Percentiles rank a stretch among this genome's conserved stretches.
Evolutionary conservation across 2,113 vertebrate genomes (phyloP).

Genomic region (Barbus barbus): DNA sequence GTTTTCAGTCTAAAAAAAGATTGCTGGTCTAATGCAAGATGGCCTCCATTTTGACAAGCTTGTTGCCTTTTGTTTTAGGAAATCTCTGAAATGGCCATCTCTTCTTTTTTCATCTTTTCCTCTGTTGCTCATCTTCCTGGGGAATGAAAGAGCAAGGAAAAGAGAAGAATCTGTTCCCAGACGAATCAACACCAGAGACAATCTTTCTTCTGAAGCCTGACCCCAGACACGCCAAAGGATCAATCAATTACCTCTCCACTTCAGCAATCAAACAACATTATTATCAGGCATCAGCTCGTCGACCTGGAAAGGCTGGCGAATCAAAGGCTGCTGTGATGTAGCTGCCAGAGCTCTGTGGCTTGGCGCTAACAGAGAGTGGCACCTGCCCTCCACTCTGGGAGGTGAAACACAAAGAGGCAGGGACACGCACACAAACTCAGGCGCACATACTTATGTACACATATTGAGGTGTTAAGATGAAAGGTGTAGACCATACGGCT

Average conservation of each 20-base stretch:
- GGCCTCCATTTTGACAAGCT: too few species aligned
- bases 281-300: slow-evolving; percentile 79
- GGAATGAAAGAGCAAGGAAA: slow-evolving; percentile 34
- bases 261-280: slow-evolving; percentile 83
- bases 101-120: not conserved
- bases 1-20: too few species aligned
- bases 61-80: not conserved
- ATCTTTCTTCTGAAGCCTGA: slow-evolving; percentile 68
- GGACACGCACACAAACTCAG: slow-evolving; percentile 13
- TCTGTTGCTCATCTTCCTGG: slow-evolving; percentile 24
- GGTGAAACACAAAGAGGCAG: slow-evolving; percentile 28
- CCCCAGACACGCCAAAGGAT: slow-evolving; percentile 70
- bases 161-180: slow-evolving; percentile 40
- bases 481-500: slow-evolving; percentile 27
- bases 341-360: slow-evolving; percentile 73
- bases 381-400: slow-evolving; percentile 67
- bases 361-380: slow-evolving; percentile 80
- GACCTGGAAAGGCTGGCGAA: slow-evolving; percentile 85
- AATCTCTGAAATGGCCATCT: slow-evolving; percentile 45
- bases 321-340: slow-evolving; percentile 73
- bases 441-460: not conserved
- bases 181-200: slow-evolving; percentile 55
- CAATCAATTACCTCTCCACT: slow-evolving; percentile 81
- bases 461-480: slow-evolving; percentile 24
- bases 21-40: too few species aligned